Percentiles rank a stretch among this genome's conserved stretches.
Evolutionary conservation across 2,888 invertebrate genomes (phyloP).

Genomic region (Scelioninae gen. 2): DNA sequence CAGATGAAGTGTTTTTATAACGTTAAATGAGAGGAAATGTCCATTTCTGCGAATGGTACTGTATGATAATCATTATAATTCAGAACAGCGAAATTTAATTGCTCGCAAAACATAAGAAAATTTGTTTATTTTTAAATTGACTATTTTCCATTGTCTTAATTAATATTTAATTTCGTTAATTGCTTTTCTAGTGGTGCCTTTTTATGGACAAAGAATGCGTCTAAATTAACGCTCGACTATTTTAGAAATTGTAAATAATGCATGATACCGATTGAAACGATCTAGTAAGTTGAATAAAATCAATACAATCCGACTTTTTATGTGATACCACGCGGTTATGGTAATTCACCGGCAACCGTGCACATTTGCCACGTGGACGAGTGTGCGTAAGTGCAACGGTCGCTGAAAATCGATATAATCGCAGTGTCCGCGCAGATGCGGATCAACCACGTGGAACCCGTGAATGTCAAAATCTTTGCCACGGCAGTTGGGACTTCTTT

Average conservation of each 20-base stretch:
- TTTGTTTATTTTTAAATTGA: no score
- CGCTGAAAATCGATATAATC: slow-evolving; percentile 66
- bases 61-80: no score
- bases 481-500: neutral
- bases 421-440: slow-evolving; percentile 58
- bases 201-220: neutral
- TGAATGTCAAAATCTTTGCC: slow-evolving; percentile 61
- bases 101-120: no score
- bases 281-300: slow-evolving; percentile 23
- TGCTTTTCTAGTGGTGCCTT: neutral
- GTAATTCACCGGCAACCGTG: slow-evolving; percentile 57
- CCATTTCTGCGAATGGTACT: no score
- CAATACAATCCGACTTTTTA: slow-evolving; percentile 24
- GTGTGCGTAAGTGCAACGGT: slow-evolving; percentile 64
- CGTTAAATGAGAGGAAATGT: no score
- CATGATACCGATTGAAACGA: neutral
- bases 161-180: no score
- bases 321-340: slow-evolving; percentile 43
- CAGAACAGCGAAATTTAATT: no score
- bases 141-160: no score
- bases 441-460: slow-evolving; percentile 63
- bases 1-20: no score
- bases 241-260: neutral
- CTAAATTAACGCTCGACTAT: neutral
- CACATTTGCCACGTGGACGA: slow-evolving; percentile 48